Base-by-base conservation (phyloP, 1,140 invertebrate genomes). In the Drosophila carrolli region DNA sequence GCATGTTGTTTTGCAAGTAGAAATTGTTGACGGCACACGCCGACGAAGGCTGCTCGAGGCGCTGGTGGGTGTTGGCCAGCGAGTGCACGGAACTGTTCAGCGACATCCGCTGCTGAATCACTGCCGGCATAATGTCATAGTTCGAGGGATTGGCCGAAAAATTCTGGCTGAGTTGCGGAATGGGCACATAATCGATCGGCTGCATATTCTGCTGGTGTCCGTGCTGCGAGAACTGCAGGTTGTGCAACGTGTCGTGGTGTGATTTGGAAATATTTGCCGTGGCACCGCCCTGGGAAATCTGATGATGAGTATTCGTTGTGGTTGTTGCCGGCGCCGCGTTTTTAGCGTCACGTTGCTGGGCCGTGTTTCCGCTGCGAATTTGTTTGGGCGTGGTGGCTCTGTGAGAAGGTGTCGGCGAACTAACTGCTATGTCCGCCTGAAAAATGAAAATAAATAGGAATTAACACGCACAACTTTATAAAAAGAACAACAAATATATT, bases 11-110 rank as follows among this genome's bases (percentile, higher is more conserved):
- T 78, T 95, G 95, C 14, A 95, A 94, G 76, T 95, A 96, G 76
- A 95, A 96, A 81, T 95, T 95, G 2, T 94, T 94, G 0, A 94
- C 94, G 1, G 95, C 93, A 68, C 92, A 92, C 72, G 94, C 95
- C 23, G 93, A 93, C 11, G 94, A 92, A 4, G 93, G 93, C 38
- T 93, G 92, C 16, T 93, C 92, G 43, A 94, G 79, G 32, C 93
- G 93, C 68, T 94, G 93, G 65, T 93, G 93, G 11, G 91, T 81
- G 32, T 93, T 90, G 11, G 93, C 62, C 5, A 93, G 76, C 32
- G 91, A 84, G 75, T 93, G 91, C 43, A 93, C 78, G 9, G 91
- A 90, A 59, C 93, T 92, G 54, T 91, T 93, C 0, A 91, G 72
- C 3, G 92, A 90, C 93, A 94, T 94, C 38, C 93, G 77, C 62